A percentile compares a stretch with the other conserved stretches of the same genome.
Evolutionary conservation across 1,140 invertebrate genomes (phyloP).

Genomic region (Drosophila melanogaster): Release_6_plus_ISO1_MT NT_033777.3:28312001-28312500

Average conservation of each 20-base stretch:
- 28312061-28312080: slow-evolving; percentile 52
- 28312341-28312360: background rate
- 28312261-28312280: slow-evolving; percentile 77
- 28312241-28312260: slow-evolving; percentile 75
- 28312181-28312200: no score
- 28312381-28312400: background rate
- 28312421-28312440: no score
- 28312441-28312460: no score
- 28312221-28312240: slow-evolving; percentile 41
- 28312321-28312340: slow-evolving; percentile 34
- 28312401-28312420: no score
- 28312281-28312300: slow-evolving; percentile 65
- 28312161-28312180: slow-evolving; percentile 60
- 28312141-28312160: slow-evolving; percentile 77
- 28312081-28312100: slow-evolving; percentile 70
- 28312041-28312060: slow-evolving; percentile 49
- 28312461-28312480: no score
- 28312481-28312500: background rate
- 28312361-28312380: slow-evolving; percentile 10
- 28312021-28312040: slow-evolving; percentile 75
- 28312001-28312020: slow-evolving; percentile 72
- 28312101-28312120: slow-evolving; percentile 73
- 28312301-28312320: slow-evolving; percentile 41
- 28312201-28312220: slow-evolving; percentile 12
- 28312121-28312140: slow-evolving; percentile 65